phyloP scores from a whole-genome alignment of 2,113 vertebrate species.

The Lagopus leucura region DNA sequence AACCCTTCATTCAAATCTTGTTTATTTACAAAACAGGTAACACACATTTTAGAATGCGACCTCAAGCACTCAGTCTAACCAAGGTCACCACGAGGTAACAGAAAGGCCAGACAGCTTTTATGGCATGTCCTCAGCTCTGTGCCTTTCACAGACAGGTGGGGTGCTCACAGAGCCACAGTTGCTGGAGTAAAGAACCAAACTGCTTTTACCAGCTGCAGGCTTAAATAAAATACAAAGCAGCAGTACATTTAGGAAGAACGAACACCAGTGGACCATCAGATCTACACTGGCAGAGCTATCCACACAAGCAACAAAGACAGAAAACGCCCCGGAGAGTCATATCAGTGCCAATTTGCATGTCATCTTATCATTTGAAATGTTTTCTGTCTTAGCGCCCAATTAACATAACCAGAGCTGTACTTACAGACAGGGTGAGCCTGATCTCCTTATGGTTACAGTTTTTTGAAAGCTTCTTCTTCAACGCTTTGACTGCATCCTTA shows the following conservation, averaged over 20 bases:
- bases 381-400: constrained; percentile 32
- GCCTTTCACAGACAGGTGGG: neutral
- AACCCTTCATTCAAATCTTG: neutral
- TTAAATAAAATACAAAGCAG: neutral
- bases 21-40: neutral
- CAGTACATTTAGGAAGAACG: neutral
- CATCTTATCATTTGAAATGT: constrained; percentile 45
- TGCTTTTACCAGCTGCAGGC: neutral
- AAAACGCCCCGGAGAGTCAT: constrained; percentile 15
- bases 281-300: neutral
- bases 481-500: constrained; percentile 82
- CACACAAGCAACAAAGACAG: constrained; percentile 30
- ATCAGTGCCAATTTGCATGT: constrained; percentile 19
- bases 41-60: neutral
- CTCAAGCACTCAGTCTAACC: neutral
- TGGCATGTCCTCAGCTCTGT: neutral
- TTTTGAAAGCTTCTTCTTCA: constrained; percentile 83
- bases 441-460: constrained; percentile 86
- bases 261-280: neutral
- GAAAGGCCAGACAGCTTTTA: constrained; percentile 7
- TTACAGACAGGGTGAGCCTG: constrained; percentile 81
- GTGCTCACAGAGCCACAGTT: neutral
- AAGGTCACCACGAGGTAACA: neutral
- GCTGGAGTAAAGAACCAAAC: neutral
- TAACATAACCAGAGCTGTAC: constrained; percentile 66